Percentiles rank a stretch among this genome's conserved stretches.
These are phyloP conservation scores for Platycnemis pennipes DNA, from an alignment of 2,888 invertebrate species.

Conservation along the genomic window DNA sequence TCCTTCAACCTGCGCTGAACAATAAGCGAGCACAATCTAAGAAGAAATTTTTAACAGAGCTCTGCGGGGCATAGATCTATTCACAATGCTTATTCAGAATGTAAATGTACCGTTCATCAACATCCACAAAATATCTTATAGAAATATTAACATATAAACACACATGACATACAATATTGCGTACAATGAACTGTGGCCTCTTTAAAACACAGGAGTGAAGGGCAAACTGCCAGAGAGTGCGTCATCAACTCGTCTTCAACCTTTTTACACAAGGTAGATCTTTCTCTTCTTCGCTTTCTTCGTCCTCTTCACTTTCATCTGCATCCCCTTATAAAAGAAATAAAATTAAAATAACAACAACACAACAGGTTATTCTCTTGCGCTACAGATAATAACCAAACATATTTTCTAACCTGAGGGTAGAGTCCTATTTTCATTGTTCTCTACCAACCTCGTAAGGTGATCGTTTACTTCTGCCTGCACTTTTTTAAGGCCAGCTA, in stretches of 20 bases:
- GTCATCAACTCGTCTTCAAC: constrained; percentile 37
- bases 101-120: too few species aligned
- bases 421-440: not conserved
- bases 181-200: not conserved
- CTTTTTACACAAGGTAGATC: constrained; percentile 1
- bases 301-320: constrained; percentile 20
- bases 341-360: not conserved
- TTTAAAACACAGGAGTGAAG: not conserved
- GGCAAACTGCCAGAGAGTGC: not conserved
- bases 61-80: too few species aligned
- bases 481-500: constrained; percentile 15
- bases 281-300: constrained; percentile 37
- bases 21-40: too few species aligned
- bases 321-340: not conserved
- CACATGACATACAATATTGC: not conserved
- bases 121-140: too few species aligned
- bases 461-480: constrained; percentile 24
- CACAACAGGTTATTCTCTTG: too few species aligned
- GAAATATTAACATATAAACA: not conserved
- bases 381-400: not conserved
- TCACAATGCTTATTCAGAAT: too few species aligned
- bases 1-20: too few species aligned
- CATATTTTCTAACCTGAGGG: not conserved
- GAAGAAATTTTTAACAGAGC: too few species aligned
- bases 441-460: not conserved